Evolutionary conservation across 2,797 vertebrate species (phyloP).

Genomic region (Echiichthys vipera): DNA sequence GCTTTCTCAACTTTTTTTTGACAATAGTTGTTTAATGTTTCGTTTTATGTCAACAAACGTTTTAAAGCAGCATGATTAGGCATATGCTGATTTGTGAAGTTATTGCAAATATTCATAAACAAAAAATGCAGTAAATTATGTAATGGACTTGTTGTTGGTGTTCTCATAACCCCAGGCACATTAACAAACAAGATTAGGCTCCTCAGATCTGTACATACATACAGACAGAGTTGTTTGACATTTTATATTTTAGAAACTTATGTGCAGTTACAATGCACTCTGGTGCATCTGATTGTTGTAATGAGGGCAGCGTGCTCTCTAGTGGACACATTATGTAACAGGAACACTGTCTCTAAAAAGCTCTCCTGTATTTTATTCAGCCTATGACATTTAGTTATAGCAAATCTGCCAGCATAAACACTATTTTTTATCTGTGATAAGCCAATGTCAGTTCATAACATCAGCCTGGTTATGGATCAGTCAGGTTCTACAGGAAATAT

Average conservation of each 20-base stretch:
- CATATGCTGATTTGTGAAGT: neutral
- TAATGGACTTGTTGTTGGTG: neutral
- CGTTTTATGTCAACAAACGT: neutral
- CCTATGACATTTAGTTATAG: neutral
- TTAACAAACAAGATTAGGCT: neutral
- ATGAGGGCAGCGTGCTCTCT: neutral
- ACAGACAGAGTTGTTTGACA: neutral
- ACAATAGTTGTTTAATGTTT: too few relatives aligned
- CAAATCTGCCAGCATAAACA: neutral
- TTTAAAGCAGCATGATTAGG: neutral
- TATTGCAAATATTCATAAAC: neutral
- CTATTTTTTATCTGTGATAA: neutral
- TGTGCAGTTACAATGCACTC: neutral
- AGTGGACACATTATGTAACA: constrained; percentile 15
- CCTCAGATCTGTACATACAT: neutral
- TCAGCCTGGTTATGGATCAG: neutral
- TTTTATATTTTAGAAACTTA: neutral
- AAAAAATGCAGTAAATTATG: neutral
- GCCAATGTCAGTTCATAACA: neutral
- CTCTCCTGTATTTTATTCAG: neutral
- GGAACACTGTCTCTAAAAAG: neutral
- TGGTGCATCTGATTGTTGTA: neutral
- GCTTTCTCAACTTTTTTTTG: too few relatives aligned
- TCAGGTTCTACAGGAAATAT: neutral
- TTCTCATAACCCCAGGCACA: neutral